Evolutionary conservation across 2,888 invertebrate genomes (phyloP), one percentile per base, ranked within the genome.

Genomic region (Octodonta nipae): DNA sequence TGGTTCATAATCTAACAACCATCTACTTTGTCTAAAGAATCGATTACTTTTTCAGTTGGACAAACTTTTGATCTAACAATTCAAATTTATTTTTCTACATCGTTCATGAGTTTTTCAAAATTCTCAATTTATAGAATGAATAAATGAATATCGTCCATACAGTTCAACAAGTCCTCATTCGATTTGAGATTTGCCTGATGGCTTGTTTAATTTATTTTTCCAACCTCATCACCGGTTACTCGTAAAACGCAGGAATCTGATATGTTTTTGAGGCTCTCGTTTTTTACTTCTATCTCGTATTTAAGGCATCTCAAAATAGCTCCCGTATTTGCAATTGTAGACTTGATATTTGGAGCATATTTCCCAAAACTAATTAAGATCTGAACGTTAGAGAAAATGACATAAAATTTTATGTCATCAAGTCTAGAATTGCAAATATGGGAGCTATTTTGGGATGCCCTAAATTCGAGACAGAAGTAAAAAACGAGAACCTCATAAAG

Each of bases 111-210:
- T 24, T 42, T 38, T 15, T 52, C 37, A 33, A 56, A 47, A 30
- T 35, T 37, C 28, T 46, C 43, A 13, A 42, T 5, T 2, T 47
- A 49, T 10, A 58, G 63, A 41, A 56, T 54, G 40, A 64, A 61
- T 0, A 68, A 64, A 45, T 71, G 70, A 13, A 46, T 59, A 11
- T 70, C 68, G 38, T 71, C 71, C 46, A 70, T 45, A 29, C 63
- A 62, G 37, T 43, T 46, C 22, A 53, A 34, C 36, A 40, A n/a
- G n/a, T n/a, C n/a, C n/a, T n/a, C n/a, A n/a, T n/a, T n/a, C n/a
- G n/a, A n/a, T n/a, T n/a, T n/a, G n/a, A n/a, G n/a, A n/a, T n/a
- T n/a, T n/a, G n/a, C n/a, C n/a, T n/a, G n/a, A n/a, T n/a, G n/a
- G n/a, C n/a, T n/a, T n/a, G n/a, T n/a, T n/a, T n/a, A n/a, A n/a